Conservation (phyloP, 2,797 vertebrate species). For the Poecilia picta region DNA sequence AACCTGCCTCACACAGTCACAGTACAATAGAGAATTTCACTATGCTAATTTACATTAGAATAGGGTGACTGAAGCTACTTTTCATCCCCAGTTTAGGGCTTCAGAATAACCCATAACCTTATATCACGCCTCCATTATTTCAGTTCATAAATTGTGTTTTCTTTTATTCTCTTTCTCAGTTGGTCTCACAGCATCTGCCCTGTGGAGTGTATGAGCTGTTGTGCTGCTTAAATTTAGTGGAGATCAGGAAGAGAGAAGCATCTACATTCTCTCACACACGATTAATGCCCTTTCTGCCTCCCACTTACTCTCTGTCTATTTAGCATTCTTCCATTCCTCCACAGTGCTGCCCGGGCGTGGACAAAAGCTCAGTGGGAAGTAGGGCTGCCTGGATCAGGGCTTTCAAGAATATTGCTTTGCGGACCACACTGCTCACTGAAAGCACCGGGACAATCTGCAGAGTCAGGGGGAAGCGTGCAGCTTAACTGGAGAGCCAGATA, state of each 20-base stretch:
- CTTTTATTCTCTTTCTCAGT: constrained; percentile 17
- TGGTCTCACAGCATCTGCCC: constrained; percentile 42
- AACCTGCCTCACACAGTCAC: constrained; percentile 46
- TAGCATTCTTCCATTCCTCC: constrained; percentile 67
- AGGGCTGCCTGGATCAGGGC: constrained; percentile 58
- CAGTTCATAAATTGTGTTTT: constrained; percentile 64
- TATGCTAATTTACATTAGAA: constrained; percentile 71
- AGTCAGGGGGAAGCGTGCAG: constrained; percentile 62
- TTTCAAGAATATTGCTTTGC: constrained; percentile 78
- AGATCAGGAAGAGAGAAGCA: constrained; percentile 43
- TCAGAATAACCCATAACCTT: constrained; percentile 50
- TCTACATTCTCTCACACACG: constrained; percentile 27
- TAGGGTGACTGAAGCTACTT: constrained; percentile 56
- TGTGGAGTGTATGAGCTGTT: constrained; percentile 53
- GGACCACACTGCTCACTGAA: constrained; percentile 54
- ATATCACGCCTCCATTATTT: constrained; percentile 49
- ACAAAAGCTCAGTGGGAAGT: constrained; percentile 77
- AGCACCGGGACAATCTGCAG: constrained; percentile 61
- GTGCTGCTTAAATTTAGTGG: constrained; percentile 57
- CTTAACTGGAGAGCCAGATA: constrained; percentile 33
- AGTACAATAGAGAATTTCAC: constrained; percentile 46
- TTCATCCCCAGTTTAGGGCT: constrained; percentile 55
- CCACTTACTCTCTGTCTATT: constrained; percentile 66
- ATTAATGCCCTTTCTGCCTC: constrained; percentile 59
- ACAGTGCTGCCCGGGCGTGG: constrained; percentile 35